Evolutionary conservation across 2,888 invertebrate species (phyloP).

Genomic region (Caenorhabditis uteleia): DNA sequence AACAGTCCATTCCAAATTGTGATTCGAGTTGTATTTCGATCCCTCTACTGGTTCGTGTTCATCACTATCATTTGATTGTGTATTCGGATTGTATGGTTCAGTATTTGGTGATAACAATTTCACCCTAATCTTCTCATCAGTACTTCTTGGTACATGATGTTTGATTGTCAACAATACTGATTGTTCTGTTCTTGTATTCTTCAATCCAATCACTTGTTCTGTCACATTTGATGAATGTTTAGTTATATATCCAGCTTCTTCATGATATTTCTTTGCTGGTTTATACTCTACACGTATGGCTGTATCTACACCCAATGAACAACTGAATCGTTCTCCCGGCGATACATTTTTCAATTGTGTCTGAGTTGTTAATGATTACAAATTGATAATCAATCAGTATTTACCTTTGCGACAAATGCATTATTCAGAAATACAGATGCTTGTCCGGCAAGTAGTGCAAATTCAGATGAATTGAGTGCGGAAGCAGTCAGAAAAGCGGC

Average conservation of each 20-base stretch:
- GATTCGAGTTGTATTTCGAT: slow-evolving; percentile 28
- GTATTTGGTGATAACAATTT: slow-evolving; percentile 26
- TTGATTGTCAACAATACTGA: slow-evolving; percentile 50
- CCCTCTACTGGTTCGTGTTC: slow-evolving; percentile 32
- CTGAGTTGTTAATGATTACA: slow-evolving; percentile 13
- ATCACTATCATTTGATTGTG: slow-evolving; percentile 8
- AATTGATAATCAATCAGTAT: not conserved
- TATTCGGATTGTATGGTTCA: slow-evolving; percentile 11
- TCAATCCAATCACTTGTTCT: slow-evolving; percentile 55
- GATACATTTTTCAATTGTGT: too few relatives aligned
- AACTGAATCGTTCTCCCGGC: slow-evolving; percentile 69
- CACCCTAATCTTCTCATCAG: slow-evolving; percentile 64
- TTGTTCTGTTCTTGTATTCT: slow-evolving; percentile 50
- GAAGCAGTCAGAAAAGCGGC: slow-evolving; percentile 58
- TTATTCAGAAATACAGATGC: slow-evolving; percentile 60
- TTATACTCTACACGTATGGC: slow-evolving; percentile 70
- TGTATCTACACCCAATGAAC: slow-evolving; percentile 71
- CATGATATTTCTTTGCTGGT: slow-evolving; percentile 70
- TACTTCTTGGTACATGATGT: slow-evolving; percentile 58
- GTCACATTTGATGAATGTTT: slow-evolving; percentile 43
- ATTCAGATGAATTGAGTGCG: slow-evolving; percentile 53
- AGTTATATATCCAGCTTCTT: slow-evolving; percentile 57
- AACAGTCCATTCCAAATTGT: slow-evolving; percentile 55
- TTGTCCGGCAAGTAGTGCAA: slow-evolving; percentile 53
- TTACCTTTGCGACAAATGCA: slow-evolving; percentile 55